Evolutionary conservation across 1,140 invertebrate species (phyloP).

Genomic region (Eufriesea mexicana): DNA sequence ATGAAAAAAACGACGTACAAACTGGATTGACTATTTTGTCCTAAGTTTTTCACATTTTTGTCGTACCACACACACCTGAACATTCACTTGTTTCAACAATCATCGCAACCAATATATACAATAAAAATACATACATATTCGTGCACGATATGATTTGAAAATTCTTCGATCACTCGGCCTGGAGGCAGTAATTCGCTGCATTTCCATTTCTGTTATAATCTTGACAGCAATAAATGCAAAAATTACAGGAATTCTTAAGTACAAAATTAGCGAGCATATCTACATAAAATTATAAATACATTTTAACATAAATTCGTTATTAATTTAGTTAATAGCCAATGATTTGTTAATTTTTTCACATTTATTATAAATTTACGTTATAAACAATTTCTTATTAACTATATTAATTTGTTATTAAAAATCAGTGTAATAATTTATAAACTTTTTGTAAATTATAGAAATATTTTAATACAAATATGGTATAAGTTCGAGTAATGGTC

Average conservation of each 20-base stretch:
- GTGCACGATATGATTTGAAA: slow-evolving; percentile 31
- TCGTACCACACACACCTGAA: slow-evolving; percentile 24
- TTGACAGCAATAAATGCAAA: slow-evolving; percentile 4
- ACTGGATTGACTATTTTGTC: slow-evolving; percentile 41
- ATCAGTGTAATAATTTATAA: no score
- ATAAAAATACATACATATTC: slow-evolving; percentile 46
- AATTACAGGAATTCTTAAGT: slow-evolving; percentile 12
- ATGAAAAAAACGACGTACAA: slow-evolving; percentile 46
- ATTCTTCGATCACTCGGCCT: slow-evolving; percentile 19
- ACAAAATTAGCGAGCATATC: not conserved
- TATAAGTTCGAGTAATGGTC: no score
- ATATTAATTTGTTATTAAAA: no score
- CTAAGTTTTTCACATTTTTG: slow-evolving; percentile 35
- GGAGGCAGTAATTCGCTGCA: not conserved
- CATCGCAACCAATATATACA: slow-evolving; percentile 51
- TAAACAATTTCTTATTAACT: no score
- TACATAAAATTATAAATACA: no score
- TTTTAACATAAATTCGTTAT: no score
- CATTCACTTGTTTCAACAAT: slow-evolving; percentile 35
- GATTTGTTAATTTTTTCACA: no score
- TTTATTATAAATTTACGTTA: no score
- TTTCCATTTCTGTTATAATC: not conserved
- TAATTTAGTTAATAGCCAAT: no score
- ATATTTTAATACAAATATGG: no score
- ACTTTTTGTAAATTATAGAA: no score